phyloP scores from a whole-genome alignment of 64 coral and sea anemone genomes.

The Platygyra sinensis region DNA sequence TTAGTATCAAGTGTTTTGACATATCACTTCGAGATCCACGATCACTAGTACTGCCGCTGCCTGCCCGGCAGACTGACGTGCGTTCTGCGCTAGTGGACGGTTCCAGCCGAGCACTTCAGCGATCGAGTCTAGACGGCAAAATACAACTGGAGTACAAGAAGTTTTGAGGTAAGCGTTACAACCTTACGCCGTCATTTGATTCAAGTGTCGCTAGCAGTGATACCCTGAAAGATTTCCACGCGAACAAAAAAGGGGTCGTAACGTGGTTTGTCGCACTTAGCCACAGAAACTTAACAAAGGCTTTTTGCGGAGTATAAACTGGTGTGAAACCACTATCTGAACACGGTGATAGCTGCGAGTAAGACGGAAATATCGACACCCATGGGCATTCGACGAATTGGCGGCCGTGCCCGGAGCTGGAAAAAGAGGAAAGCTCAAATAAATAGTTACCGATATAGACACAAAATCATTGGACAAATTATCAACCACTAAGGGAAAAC shows the following conservation, averaged over 20 bases:
- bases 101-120: neutral
- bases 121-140: neutral
- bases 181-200: neutral
- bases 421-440: neutral
- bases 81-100: neutral
- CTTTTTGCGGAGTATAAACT: neutral
- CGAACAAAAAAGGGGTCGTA: neutral
- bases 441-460: neutral
- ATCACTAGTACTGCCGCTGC: neutral
- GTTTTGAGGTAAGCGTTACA: neutral
- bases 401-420: neutral
- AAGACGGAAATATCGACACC: neutral
- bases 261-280: conserved; percentile 1
- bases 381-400: neutral
- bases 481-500: neutral
- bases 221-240: neutral
- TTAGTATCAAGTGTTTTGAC: conserved; percentile 2
- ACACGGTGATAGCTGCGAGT: conserved; percentile 1
- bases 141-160: neutral
- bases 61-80: neutral
- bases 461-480: neutral
- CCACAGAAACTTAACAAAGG: neutral
- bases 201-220: neutral
- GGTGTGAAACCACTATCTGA: neutral
- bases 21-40: neutral